A percentile compares a stretch with the other conserved stretches of the same genome.
Conservation (phyloP, 2,888 invertebrate species). For the Eubasilissa splendida region DNA sequence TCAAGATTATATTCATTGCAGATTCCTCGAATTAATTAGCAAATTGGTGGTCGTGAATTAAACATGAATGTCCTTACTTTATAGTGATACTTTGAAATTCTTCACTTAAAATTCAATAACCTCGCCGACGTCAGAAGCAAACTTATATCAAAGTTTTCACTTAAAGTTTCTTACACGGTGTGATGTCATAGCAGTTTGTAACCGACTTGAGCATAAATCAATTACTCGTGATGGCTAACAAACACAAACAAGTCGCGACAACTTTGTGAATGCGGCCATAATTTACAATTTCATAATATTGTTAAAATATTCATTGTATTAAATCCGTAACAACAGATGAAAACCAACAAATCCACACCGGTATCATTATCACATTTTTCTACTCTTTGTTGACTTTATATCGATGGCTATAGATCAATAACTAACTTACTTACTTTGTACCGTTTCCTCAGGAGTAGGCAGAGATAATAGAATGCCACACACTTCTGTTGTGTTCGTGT, state of each 20-base stretch:
- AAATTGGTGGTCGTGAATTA: slow-evolving; percentile 9
- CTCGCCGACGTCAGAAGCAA: slow-evolving; percentile 21
- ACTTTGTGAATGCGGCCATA: slow-evolving; percentile 6
- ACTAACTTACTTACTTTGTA: no score
- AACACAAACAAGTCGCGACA: slow-evolving; percentile 13
- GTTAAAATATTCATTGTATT: not conserved
- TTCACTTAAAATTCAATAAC: slow-evolving; percentile 54
- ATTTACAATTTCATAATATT: not conserved
- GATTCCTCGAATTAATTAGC: slow-evolving; percentile 1
- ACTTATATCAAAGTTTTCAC: slow-evolving; percentile 38
- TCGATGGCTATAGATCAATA: no score
- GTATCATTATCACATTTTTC: no score
- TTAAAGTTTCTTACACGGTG: slow-evolving; percentile 27
- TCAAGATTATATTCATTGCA: not conserved
- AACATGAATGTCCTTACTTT: slow-evolving; percentile 16
- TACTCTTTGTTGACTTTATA: no score
- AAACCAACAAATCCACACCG: no score
- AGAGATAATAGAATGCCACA: no score
- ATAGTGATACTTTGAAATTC: slow-evolving; percentile 35
- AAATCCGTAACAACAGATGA: not conserved
- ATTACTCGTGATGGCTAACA: slow-evolving; percentile 48
- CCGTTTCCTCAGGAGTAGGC: no score
- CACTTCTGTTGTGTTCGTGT: no score
- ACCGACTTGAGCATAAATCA: slow-evolving; percentile 47
- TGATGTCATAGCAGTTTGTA: slow-evolving; percentile 21